Evolutionary conservation across 2,888 invertebrate genomes (phyloP).

Genomic region (Proisotoma minuta): DNA sequence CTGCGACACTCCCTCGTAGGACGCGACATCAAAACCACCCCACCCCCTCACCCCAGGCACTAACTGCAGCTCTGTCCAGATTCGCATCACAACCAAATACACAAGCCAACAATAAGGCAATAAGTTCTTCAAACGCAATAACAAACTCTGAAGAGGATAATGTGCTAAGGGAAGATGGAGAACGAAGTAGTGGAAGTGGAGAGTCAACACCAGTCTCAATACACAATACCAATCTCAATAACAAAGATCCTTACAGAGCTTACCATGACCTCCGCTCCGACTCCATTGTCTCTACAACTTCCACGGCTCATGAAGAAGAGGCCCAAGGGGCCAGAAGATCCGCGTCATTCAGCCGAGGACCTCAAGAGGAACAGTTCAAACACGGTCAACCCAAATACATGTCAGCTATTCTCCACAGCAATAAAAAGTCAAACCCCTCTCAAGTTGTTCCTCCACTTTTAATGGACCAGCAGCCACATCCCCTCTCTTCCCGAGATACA

Average conservation of each 20-base stretch:
- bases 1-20: conserved; percentile 45
- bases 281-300: neutral
- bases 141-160: conserved; percentile 7
- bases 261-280: conserved; percentile 33
- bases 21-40: conserved; percentile 18
- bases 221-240: conserved; percentile 25
- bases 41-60: conserved; percentile 47
- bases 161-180: conserved; percentile 34
- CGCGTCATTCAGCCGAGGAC: too few relatives aligned
- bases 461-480: too few relatives aligned
- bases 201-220: conserved; percentile 45
- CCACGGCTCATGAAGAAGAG: conserved; percentile 25
- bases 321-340: conserved; percentile 21
- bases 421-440: neutral
- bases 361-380: conserved; percentile 20
- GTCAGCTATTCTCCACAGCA: conserved; percentile 40
- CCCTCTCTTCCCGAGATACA: too few relatives aligned
- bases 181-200: conserved; percentile 46
- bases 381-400: conserved; percentile 46
- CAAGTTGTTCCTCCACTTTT: too few relatives aligned
- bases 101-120: too few relatives aligned
- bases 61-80: conserved; percentile 48
- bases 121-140: conserved; percentile 3
- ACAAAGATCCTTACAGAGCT: conserved; percentile 39
- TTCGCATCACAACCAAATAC: too few relatives aligned